These are phyloP conservation scores for Zoroaster sp. DNA, from an alignment of 53 echinoderm and acorn worm species.

Conservation along the genomic window DNA sequence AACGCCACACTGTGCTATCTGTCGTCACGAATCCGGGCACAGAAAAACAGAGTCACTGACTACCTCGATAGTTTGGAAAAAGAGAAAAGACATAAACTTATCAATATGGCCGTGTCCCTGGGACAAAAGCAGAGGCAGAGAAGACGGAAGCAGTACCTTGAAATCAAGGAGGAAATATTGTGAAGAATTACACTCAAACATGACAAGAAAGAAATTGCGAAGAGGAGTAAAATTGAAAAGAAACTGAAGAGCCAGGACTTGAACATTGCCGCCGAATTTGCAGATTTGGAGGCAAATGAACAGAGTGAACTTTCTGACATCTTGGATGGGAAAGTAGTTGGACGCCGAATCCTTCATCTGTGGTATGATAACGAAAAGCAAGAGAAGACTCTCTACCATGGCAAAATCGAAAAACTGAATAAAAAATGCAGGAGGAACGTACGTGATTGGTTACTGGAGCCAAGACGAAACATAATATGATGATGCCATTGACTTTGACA, in stretches of 20 bases:
- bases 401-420: too few species aligned
- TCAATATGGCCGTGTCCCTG: neutral
- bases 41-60: conserved; percentile 44
- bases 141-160: neutral
- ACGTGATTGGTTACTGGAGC: too few species aligned
- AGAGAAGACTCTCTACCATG: too few species aligned
- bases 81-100: conserved; percentile 9
- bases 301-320: neutral
- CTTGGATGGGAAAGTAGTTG: conserved; percentile 30
- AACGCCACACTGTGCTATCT: conserved; percentile 63
- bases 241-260: neutral
- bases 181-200: neutral
- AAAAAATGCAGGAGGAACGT: too few species aligned
- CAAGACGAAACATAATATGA: too few species aligned
- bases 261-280: neutral
- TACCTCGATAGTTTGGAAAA: conserved; percentile 32
- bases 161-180: conserved; percentile 31
- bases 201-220: conserved; percentile 6
- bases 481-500: too few species aligned
- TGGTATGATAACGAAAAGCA: conserved; percentile 37
- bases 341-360: neutral
- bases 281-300: neutral
- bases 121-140: conserved; percentile 10
- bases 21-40: conserved; percentile 40
- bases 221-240: conserved; percentile 36